A percentile compares a stretch with the other conserved stretches of the same genome.
Evolutionary conservation across 2,888 invertebrate species (phyloP).

Genomic region (Eugnorisma glareosa): DNA sequence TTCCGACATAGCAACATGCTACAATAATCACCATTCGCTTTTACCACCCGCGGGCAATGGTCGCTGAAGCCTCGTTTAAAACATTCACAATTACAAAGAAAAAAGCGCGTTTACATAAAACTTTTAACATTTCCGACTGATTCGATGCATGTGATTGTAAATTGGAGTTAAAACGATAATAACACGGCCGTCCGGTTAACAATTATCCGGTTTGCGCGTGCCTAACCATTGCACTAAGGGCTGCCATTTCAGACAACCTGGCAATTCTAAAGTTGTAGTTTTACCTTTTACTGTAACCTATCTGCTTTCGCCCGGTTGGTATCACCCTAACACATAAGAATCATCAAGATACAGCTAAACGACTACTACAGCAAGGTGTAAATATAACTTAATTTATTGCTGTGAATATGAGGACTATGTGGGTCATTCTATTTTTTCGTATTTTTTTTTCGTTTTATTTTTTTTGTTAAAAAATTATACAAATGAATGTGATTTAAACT

Average conservation of each 20-base stretch:
- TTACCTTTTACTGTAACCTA: not conserved
- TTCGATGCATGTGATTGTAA: slow-evolving; percentile 59
- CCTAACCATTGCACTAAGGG: slow-evolving; percentile 48
- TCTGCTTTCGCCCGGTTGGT: not conserved
- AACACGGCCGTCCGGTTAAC: slow-evolving; percentile 54
- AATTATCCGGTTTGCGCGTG: slow-evolving; percentile 52
- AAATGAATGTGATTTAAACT: no score
- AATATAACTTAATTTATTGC: no score
- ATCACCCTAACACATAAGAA: not conserved
- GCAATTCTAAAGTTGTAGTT: not conserved
- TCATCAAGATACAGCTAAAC: not conserved
- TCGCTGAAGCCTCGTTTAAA: slow-evolving; percentile 31
- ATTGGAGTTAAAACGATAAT: slow-evolving; percentile 63
- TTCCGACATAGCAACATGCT: slow-evolving; percentile 14
- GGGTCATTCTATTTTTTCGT: no score
- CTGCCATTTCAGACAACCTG: not conserved
- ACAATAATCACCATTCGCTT: slow-evolving; percentile 43
- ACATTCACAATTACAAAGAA: slow-evolving; percentile 35
- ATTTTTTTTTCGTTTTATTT: no score
- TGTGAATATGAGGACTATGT: no score
- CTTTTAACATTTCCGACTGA: slow-evolving; percentile 29
- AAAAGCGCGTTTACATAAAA: slow-evolving; percentile 28
- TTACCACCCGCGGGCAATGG: slow-evolving; percentile 25
- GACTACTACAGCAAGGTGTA: no score
- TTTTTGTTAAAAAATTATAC: no score